phyloP scores from a whole-genome alignment of 1,140 invertebrate genomes.

The Pseudoatta argentina region DNA sequence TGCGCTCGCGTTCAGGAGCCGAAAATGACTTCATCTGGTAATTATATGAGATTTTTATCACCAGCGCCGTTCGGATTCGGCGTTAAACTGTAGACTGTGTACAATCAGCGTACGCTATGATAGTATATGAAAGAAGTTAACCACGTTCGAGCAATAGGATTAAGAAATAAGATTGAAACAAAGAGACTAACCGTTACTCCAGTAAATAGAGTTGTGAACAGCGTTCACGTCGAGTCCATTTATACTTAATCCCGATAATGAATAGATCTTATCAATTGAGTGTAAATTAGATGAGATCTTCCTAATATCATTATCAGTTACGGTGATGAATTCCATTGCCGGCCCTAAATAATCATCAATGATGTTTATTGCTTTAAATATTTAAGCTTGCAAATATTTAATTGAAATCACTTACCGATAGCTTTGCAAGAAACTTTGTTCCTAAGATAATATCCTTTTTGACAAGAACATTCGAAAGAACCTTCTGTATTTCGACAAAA shows the following conservation, averaged over 20 bases:
- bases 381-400: not conserved
- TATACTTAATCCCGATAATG: slow-evolving; percentile 62
- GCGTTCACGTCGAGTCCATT: slow-evolving; percentile 77
- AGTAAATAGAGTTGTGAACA: slow-evolving; percentile 72
- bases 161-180: not conserved
- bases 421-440: slow-evolving; percentile 91
- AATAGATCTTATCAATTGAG: slow-evolving; percentile 63
- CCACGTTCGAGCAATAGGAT: no score
- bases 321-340: slow-evolving; percentile 77
- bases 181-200: slow-evolving; percentile 77
- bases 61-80: no score
- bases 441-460: slow-evolving; percentile 90
- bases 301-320: slow-evolving; percentile 74
- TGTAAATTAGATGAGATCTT: slow-evolving; percentile 66
- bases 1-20: no score
- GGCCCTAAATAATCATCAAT: slow-evolving; percentile 65
- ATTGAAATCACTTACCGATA: slow-evolving; percentile 77
- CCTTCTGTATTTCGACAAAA: slow-evolving; percentile 93
- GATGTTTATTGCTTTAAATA: not conserved
- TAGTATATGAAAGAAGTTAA: not conserved
- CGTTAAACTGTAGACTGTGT: no score
- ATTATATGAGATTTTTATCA: no score
- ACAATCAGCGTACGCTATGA: no score
- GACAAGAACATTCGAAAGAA: slow-evolving; percentile 93
- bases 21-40: no score